A percentile compares a stretch with the other conserved stretches of the same genome.
phyloP scores from a whole-genome alignment of 2,113 vertebrate genomes.

The Heteronetta atricapilla region DNA sequence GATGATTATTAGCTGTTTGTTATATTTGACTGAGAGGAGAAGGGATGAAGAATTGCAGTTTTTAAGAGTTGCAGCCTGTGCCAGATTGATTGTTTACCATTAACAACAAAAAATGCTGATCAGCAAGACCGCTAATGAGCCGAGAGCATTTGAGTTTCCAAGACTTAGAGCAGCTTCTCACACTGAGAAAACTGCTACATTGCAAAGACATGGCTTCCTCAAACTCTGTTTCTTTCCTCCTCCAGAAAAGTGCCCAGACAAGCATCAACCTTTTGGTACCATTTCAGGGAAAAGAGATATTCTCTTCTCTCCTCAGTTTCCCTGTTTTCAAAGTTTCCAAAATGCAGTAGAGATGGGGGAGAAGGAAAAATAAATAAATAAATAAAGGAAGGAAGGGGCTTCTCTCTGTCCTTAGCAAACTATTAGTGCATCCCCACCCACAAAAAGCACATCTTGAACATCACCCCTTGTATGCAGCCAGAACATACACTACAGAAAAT shows the following conservation, averaged over 20 bases:
- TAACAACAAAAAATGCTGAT: neutral
- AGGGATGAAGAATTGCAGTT: neutral
- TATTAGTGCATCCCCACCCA: no score
- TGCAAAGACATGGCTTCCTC: neutral
- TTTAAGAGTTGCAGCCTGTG: neutral
- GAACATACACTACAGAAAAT: neutral
- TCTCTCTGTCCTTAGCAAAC: neutral
- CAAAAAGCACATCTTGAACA: neutral
- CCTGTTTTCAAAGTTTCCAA: neutral
- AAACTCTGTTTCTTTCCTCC: neutral
- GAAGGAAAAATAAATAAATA: neutral
- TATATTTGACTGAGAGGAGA: neutral
- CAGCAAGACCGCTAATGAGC: neutral
- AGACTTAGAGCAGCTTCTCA: neutral
- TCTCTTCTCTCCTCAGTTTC: neutral
- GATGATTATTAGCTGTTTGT: neutral
- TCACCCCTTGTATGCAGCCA: neutral
- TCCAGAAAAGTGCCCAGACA: neutral
- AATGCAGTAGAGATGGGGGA: fast-evolving
- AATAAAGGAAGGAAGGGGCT: neutral
- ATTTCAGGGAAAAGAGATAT: neutral
- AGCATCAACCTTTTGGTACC: neutral
- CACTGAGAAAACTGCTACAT: neutral
- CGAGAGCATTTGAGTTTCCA: neutral
- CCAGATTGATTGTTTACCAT: neutral